Evolutionary conservation across 2,888 invertebrate genomes (phyloP).

Genomic region (Erpobdella octoculata): DNA sequence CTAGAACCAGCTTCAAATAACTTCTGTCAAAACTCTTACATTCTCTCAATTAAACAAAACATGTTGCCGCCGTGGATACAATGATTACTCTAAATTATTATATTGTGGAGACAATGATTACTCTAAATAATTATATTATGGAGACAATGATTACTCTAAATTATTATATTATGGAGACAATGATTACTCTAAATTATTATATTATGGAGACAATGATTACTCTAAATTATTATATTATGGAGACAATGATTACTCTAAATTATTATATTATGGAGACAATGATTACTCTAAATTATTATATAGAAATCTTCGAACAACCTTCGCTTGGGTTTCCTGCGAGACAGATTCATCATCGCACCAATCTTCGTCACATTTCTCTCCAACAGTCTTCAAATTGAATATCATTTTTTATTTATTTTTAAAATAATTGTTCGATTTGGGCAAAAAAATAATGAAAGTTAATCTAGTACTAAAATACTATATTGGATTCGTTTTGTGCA

Average conservation of each 20-base stretch:
- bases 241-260: not conserved
- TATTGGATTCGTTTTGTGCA: no score
- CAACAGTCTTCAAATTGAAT: constrained; percentile 25
- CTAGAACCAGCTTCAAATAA: no score
- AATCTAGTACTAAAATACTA: no score
- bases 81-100: not conserved
- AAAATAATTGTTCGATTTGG: no score
- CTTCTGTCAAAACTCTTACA: no score
- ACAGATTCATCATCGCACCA: constrained; percentile 82
- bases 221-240: not conserved
- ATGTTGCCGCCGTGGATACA: not conserved
- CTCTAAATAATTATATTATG: not conserved
- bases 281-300: not conserved
- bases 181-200: not conserved
- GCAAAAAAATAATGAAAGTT: no score
- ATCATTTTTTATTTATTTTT: no score
- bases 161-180: not conserved
- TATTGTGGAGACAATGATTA: not conserved
- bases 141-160: not conserved
- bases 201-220: not conserved
- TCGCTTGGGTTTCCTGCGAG: constrained; percentile 73
- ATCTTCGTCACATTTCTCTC: constrained; percentile 51
- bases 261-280: not conserved
- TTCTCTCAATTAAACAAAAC: no score
- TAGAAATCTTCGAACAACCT: no score